Evolutionary conservation across 2,113 vertebrate species (phyloP), one percentile per base, ranked within the genome.

Genomic region (Labeo rohita): DNA sequence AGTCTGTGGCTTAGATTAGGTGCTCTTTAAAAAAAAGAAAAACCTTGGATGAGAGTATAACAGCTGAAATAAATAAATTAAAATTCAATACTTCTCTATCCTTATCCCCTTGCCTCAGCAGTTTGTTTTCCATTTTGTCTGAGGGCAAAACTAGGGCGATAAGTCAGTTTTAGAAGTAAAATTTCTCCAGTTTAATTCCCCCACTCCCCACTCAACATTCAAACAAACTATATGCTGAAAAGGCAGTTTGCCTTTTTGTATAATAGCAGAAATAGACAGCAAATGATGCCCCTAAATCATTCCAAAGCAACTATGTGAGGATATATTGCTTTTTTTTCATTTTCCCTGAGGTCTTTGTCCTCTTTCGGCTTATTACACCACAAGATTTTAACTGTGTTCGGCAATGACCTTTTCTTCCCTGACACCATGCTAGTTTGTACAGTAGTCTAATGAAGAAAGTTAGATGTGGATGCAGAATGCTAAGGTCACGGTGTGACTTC

Each of bases 41-140:
- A 88, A 54, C 84, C 72, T 74, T 50, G 23, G 85, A 74, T 36
- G 72, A 52, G 66, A 88, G 0, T 47, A 49, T 47, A 65, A 70
- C 45, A 70, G 52, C 73, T 72, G 74, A 54, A 86, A 88, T 77
- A 59, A 80, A 89, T 89, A 65, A 76, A 72, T 82, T 80, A 84
- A 77, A 81, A 90, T 85, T 85, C 80, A 82, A 82, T 70, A 82
- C 86, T 83, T 80, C 79, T 88, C 82, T 86, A 85, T 90, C 79
- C 84, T 81, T 39, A 43, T 90, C 80, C 83, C 49, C 86, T 90
- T 89, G 89, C 86, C 56, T 90, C 92, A 90, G 91, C 88, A 91
- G 85, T 90, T 91, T 49, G 68, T 50, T 81, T 39, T 63, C 45
- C 23, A 52, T 84, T 88, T 81, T 77, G 75, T 88, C 84, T 82